Conservation (phyloP, 2,797 vertebrate genomes). For the Clangula hyemalis region DNA sequence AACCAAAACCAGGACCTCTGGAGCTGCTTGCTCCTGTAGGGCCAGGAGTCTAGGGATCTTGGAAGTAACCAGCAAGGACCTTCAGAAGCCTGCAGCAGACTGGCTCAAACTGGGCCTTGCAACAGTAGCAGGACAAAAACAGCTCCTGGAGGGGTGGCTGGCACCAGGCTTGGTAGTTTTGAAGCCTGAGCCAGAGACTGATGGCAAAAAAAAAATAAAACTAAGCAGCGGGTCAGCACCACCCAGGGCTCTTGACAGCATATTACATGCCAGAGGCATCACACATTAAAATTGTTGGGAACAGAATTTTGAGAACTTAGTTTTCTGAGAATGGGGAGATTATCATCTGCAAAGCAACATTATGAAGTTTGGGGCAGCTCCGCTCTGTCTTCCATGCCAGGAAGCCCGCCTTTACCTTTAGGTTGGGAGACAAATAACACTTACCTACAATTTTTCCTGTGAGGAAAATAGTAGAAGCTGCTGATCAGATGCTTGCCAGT, state of each 20-base stretch:
- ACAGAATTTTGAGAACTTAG: background rate
- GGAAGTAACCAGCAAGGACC: background rate
- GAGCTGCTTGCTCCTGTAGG: background rate
- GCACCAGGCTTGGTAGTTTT: background rate
- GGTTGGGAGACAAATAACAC: background rate
- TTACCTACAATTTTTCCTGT: background rate
- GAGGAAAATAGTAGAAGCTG: background rate
- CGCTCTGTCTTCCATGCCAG: background rate
- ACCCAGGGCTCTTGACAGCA: background rate
- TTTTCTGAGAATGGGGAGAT: background rate
- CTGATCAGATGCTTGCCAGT: background rate
- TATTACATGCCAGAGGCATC: background rate
- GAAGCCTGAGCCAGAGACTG: background rate
- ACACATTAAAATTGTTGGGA: background rate
- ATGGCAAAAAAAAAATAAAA: background rate
- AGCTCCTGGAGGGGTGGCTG: background rate
- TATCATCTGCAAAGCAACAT: background rate
- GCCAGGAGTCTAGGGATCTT: background rate
- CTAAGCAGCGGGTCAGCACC: background rate
- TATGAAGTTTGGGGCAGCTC: background rate
- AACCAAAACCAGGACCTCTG: background rate
- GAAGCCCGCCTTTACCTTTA: background rate
- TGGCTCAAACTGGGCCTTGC: background rate
- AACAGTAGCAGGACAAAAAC: conserved; percentile 35
- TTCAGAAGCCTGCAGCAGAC: background rate